phyloP scores from a whole-genome alignment of 1,140 invertebrate genomes.

The Apis cerana region DNA sequence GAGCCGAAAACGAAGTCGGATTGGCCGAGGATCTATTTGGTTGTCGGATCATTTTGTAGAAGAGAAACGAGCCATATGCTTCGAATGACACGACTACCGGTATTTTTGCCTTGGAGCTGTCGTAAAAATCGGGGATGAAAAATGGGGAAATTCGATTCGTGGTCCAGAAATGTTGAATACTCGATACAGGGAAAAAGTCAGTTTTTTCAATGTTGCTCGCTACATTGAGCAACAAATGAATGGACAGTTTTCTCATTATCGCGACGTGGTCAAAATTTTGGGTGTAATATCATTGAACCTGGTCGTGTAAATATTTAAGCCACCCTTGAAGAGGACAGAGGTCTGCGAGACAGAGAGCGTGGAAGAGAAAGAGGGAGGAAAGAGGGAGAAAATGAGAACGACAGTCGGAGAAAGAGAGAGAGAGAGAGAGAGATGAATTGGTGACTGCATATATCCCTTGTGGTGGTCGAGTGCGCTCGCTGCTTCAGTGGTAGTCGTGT shows the following conservation, averaged over 20 bases:
- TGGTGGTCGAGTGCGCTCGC: conserved; percentile 65
- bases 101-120: background rate
- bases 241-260: conserved; percentile 36
- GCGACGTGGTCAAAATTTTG: conserved; percentile 43
- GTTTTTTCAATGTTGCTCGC: background rate
- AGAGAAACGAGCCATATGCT: conserved; percentile 19
- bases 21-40: background rate
- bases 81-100: background rate
- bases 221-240: background rate
- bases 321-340: conserved; percentile 51
- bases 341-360: conserved; percentile 44
- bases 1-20: background rate
- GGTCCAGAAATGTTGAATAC: background rate
- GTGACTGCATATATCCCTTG: conserved; percentile 70
- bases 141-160: conserved; percentile 3
- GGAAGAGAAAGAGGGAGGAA: conserved; percentile 35
- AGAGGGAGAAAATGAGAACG: conserved; percentile 1
- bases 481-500: conserved; percentile 53
- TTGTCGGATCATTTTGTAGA: conserved; percentile 28
- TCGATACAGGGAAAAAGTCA: background rate
- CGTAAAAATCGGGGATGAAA: background rate
- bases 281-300: conserved; percentile 58
- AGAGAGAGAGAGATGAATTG: conserved; percentile 45
- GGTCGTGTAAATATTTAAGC: conserved; percentile 66
- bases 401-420: conserved; percentile 23